These are phyloP conservation scores for Caenorhabditis plicata DNA, from an alignment of 2,888 invertebrate species.

Conservation along the genomic window DNA sequence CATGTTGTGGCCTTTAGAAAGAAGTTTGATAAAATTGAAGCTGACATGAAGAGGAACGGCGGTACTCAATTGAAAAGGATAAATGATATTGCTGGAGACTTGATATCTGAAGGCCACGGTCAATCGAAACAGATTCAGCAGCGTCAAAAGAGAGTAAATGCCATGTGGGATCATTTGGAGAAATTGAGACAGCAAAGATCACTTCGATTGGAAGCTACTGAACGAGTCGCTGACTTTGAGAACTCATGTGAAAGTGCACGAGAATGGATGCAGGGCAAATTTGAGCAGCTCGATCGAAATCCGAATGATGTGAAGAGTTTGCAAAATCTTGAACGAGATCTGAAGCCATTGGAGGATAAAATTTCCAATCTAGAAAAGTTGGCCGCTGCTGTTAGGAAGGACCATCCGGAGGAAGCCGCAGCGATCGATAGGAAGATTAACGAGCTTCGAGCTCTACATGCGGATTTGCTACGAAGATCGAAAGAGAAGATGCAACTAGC, in stretches of 20 bases:
- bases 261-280: constrained; percentile 97
- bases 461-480: constrained; percentile 79
- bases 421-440: constrained; percentile 83
- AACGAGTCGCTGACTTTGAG: constrained; percentile 89
- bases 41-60: constrained; percentile 84
- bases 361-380: constrained; percentile 79
- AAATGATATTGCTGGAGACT: constrained; percentile 82
- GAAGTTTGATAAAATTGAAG: constrained; percentile 75
- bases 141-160: constrained; percentile 75
- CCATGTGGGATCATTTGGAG: constrained; percentile 69
- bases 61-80: constrained; percentile 83
- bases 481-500: constrained; percentile 80
- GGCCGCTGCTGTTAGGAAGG: constrained; percentile 78
- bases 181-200: constrained; percentile 69
- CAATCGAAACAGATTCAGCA: constrained; percentile 38
- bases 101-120: constrained; percentile 82
- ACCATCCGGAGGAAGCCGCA: constrained; percentile 85
- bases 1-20: constrained; percentile 88
- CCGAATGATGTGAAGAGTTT: constrained; percentile 60
- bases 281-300: constrained; percentile 78
- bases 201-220: constrained; percentile 85
- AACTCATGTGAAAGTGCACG: constrained; percentile 92
- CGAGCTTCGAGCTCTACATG: constrained; percentile 86
- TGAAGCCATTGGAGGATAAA: constrained; percentile 91
- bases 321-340: constrained; percentile 81